These are phyloP conservation scores for Masnerella sp. DNA, from an alignment of 2,888 invertebrate genomes.

Conservation along the genomic window DNA sequence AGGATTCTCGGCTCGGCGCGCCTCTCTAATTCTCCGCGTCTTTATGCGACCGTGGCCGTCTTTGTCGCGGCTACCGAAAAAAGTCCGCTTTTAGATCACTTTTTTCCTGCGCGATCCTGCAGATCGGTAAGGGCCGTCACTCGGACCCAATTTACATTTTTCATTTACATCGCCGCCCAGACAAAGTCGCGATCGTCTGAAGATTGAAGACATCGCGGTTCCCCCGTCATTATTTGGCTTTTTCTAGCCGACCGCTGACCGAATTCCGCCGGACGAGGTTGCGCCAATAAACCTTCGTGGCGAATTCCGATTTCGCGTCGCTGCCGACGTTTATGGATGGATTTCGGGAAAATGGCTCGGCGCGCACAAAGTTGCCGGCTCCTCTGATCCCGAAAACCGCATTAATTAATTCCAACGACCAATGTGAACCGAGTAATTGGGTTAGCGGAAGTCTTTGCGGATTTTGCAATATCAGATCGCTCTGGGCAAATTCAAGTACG, in stretches of 20 bases:
- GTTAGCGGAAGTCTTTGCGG: not conserved
- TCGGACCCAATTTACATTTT: slow-evolving; percentile 76
- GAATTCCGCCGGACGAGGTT: slow-evolving; percentile 53
- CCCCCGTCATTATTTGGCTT: slow-evolving; percentile 66
- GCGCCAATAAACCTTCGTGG: slow-evolving; percentile 64
- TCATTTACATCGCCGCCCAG: slow-evolving; percentile 64
- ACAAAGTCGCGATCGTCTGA: slow-evolving; percentile 57
- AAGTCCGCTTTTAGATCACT: slow-evolving; percentile 67
- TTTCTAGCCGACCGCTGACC: slow-evolving; percentile 67
- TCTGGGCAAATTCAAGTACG: not conserved
- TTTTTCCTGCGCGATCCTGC: slow-evolving; percentile 65
- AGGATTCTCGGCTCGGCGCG: slow-evolving; percentile 64
- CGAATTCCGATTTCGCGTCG: slow-evolving; percentile 51
- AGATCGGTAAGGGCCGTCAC: slow-evolving; percentile 71
- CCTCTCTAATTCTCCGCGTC: slow-evolving; percentile 49
- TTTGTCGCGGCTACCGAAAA: slow-evolving; percentile 62
- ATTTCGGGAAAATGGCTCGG: slow-evolving; percentile 47
- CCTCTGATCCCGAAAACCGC: slow-evolving; percentile 9
- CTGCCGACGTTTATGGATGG: slow-evolving; percentile 50
- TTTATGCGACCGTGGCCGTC: slow-evolving; percentile 49
- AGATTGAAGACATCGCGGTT: slow-evolving; percentile 61
- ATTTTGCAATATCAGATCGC: not conserved
- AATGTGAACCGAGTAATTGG: slow-evolving; percentile 23
- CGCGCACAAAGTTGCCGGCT: too few relatives aligned
- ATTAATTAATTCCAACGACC: slow-evolving; percentile 28